Percentiles rank a stretch among this genome's conserved stretches.
These are phyloP conservation scores for Buphagus erythrorhynchus DNA, from an alignment of 2,797 vertebrate species.

Conservation along the genomic window DNA sequence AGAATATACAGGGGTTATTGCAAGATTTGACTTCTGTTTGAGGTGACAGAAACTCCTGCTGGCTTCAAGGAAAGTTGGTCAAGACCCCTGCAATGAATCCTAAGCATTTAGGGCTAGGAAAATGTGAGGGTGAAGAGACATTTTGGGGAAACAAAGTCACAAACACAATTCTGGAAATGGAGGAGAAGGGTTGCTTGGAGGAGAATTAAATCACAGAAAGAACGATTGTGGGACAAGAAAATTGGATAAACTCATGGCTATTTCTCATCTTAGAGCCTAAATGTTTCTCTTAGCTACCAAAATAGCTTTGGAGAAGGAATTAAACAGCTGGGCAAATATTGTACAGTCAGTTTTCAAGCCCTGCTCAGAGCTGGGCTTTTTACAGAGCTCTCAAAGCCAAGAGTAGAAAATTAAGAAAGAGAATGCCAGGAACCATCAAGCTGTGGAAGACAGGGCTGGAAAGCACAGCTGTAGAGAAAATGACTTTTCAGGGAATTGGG, in stretches of 20 bases:
- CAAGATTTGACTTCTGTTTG: background rate
- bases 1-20: background rate
- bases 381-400: background rate
- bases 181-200: background rate
- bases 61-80: background rate
- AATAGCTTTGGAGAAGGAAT: background rate
- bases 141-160: background rate
- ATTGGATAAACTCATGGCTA: background rate
- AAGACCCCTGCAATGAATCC: background rate
- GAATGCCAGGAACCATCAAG: background rate
- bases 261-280: background rate
- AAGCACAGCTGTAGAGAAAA: background rate
- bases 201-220: background rate
- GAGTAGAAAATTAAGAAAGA: background rate
- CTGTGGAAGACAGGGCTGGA: background rate
- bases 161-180: background rate
- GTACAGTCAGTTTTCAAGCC: background rate
- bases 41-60: background rate
- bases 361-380: background rate
- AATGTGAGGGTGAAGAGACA: background rate
- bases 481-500: background rate
- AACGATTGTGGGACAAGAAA: background rate
- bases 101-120: background rate
- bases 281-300: background rate
- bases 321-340: background rate